Conservation (phyloP, 2,113 vertebrate genomes). For the Archilochus colubris region DNA sequence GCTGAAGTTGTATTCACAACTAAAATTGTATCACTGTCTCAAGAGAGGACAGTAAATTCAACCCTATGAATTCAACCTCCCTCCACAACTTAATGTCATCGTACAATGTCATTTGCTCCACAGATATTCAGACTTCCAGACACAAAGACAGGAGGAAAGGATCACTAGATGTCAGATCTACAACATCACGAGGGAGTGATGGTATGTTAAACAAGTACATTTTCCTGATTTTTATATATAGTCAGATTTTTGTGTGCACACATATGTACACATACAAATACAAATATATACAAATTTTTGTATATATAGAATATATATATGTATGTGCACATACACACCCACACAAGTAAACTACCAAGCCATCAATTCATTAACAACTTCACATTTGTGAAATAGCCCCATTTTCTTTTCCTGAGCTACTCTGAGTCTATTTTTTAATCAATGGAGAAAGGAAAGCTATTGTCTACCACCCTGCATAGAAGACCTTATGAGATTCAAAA, state of each 20-base stretch:
- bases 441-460: not conserved
- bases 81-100: not conserved
- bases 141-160: conserved; percentile 95
- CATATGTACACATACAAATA: not conserved
- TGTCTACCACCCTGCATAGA: not conserved
- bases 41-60: too few relatives aligned
- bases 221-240: not conserved
- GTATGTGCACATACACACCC: too few relatives aligned
- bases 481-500: not conserved
- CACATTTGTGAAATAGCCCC: not conserved
- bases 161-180: conserved; percentile 89
- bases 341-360: not conserved
- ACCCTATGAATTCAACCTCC: too few relatives aligned
- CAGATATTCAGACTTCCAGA: conserved; percentile 89
- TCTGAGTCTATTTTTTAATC: not conserved
- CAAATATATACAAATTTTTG: not conserved
- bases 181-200: conserved; percentile 88
- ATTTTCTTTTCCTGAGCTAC: not conserved
- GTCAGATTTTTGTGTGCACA: not conserved
- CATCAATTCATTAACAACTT: not conserved
- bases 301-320: not conserved
- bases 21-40: not conserved
- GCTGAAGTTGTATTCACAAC: not conserved
- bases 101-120: conserved; percentile 34
- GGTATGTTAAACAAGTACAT: conserved; percentile 77